A percentile compares a stretch with the other conserved stretches of the same genome.
phyloP scores from a whole-genome alignment of 2,888 invertebrate genomes.

The Nezara viridula region DNA sequence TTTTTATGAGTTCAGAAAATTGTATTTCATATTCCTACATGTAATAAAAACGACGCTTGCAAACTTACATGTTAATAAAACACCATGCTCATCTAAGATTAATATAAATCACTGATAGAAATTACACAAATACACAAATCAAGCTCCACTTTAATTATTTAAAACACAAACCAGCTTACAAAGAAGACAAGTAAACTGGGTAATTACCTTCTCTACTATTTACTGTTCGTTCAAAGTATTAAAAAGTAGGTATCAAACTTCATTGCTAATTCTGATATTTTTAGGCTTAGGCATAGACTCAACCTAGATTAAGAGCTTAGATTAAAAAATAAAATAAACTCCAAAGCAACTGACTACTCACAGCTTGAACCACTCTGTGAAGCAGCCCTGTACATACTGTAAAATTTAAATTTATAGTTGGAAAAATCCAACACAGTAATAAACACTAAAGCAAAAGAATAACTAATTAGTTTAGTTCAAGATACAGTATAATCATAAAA shows the following conservation, averaged over 20 bases:
- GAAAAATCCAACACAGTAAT: not conserved
- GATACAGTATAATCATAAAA: not conserved
- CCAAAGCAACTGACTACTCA: not conserved
- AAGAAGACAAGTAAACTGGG: not conserved
- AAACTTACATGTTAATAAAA: not conserved
- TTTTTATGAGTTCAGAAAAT: not conserved
- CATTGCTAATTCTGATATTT: not conserved
- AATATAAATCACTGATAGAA: not conserved
- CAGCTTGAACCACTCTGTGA: not conserved
- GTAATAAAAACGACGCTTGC: not conserved
- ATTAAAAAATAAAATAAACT: not conserved
- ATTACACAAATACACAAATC: not conserved
- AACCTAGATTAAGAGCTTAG: constrained; percentile 13
- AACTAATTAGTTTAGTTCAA: not conserved
- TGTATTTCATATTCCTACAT: not conserved
- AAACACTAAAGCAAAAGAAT: not conserved
- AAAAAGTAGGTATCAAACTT: not conserved
- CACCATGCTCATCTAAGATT: not conserved
- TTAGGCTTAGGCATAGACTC: not conserved
- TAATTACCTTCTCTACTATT: not conserved
- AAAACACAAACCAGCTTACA: not conserved
- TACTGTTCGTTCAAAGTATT: not conserved
- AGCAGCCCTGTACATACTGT: not conserved
- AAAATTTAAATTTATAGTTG: not conserved
- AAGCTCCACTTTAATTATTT: not conserved